Percentiles rank a stretch among this genome's conserved stretches.
These are phyloP conservation scores for Microtus oregoni DNA, from an alignment of 2,113 vertebrate genomes.

Conservation along the genomic window DNA sequence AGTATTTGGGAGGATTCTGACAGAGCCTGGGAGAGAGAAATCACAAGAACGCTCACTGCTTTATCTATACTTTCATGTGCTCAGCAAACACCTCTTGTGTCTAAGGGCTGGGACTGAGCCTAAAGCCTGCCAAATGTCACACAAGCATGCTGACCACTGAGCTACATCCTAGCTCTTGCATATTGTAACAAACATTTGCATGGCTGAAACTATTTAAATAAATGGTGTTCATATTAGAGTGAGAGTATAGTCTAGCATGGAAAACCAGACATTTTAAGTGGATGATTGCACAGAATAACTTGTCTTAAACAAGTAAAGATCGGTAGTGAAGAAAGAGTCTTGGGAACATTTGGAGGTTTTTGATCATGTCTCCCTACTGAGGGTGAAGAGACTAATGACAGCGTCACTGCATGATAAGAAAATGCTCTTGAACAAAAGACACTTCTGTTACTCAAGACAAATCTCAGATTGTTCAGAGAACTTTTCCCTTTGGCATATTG, in stretches of 20 bases:
- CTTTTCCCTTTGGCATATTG: slow-evolving; percentile 40
- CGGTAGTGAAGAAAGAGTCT: neutral
- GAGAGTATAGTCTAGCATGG: neutral
- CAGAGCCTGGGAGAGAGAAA: neutral
- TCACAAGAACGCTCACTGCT: slow-evolving; percentile 20
- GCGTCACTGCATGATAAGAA: slow-evolving; percentile 50
- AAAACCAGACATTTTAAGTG: neutral
- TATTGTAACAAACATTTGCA: slow-evolving; percentile 28
- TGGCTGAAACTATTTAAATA: slow-evolving; percentile 33
- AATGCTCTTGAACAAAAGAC: slow-evolving; percentile 71
- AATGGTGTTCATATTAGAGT: neutral
- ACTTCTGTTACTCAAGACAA: slow-evolving; percentile 71
- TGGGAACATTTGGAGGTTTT: neutral
- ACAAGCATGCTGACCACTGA: neutral
- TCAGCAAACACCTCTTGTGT: slow-evolving; percentile 35
- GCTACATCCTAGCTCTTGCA: neutral
- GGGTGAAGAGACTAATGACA: slow-evolving; percentile 31
- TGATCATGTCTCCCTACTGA: slow-evolving; percentile 48
- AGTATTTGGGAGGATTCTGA: neutral
- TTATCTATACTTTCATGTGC: neutral
- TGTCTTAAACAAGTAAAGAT: slow-evolving; percentile 46
- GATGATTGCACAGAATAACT: slow-evolving; percentile 2
- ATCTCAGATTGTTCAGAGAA: slow-evolving; percentile 56
- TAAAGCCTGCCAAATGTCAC: neutral
- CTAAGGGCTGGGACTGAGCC: neutral